These are phyloP conservation scores for Acronicta psi DNA, from an alignment of 2,888 invertebrate species.

Conservation along the genomic window DNA sequence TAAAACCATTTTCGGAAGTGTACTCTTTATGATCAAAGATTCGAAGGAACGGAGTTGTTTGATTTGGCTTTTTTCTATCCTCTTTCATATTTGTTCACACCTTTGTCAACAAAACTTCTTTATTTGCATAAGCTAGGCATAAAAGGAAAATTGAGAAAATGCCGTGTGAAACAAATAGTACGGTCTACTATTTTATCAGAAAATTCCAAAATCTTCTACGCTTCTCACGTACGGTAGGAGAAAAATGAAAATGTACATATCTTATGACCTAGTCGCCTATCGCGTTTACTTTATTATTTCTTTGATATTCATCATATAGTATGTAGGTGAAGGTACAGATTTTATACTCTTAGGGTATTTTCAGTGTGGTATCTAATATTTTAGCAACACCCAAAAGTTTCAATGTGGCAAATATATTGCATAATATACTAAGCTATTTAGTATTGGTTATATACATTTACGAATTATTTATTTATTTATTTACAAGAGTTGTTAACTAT, in stretches of 20 bases:
- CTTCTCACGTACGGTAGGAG: slow-evolving; percentile 29
- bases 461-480: no score
- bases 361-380: slow-evolving; percentile 28
- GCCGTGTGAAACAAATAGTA: slow-evolving; percentile 17
- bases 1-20: slow-evolving; percentile 42
- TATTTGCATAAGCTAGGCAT: slow-evolving; percentile 40
- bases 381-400: slow-evolving; percentile 1
- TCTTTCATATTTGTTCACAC: slow-evolving; percentile 48
- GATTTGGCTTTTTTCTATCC: slow-evolving; percentile 37
- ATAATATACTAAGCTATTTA: no score
- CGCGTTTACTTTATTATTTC: slow-evolving; percentile 40
- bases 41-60: slow-evolving; percentile 38
- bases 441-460: not conserved
- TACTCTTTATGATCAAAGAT: slow-evolving; percentile 52
- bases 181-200: slow-evolving; percentile 16
- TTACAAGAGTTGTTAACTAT: not conserved
- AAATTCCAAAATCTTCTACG: slow-evolving; percentile 42
- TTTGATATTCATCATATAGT: slow-evolving; percentile 24
- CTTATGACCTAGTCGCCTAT: slow-evolving; percentile 47
- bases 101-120: slow-evolving; percentile 42
- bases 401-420: not conserved
- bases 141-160: slow-evolving; percentile 6
- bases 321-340: slow-evolving; percentile 3
- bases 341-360: slow-evolving; percentile 12
- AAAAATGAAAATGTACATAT: slow-evolving; percentile 53